Base-by-base conservation (phyloP, 2,113 vertebrate species). In the Dicerorhinus sumatrensis region DNA sequence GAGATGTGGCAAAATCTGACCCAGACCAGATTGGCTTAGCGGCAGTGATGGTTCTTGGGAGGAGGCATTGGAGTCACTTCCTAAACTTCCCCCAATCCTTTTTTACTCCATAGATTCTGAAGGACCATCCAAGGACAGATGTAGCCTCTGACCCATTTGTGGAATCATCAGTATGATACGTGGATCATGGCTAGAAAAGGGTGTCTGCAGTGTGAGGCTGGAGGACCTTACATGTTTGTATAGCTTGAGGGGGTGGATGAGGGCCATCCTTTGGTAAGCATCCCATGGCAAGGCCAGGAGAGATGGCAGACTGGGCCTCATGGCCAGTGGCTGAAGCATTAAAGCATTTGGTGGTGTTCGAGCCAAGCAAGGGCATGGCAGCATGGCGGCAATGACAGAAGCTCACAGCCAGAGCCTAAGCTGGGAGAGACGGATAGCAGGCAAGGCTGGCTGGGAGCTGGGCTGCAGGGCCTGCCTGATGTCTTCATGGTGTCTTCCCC, bases 261-360 rank as follows among this genome's bases (percentile, higher is more conserved):
- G 29, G 3, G 0, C 93, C 90, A 70, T 65, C 90, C 95, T 95
- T 87, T 29, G 0, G 2, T 46, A 54, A 60, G 46, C 31, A 27
- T 92, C 10, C 81, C 73, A n/a, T n/a, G 46, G 77, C 77, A 72
- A 70, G 88, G 94, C 58, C 87, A 72, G 69, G 63, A 60, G 65
- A 88, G 96, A 80, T 79, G 17, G 95, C 54, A 17, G 48, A 62
- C 75, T 31, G 85, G 86, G 80, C 93, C 98, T 89, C 92, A 25
- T 58, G 96, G 93, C 72, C 94, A 95, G 96, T 23, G 12, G 95
- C 79, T 93, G 92, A 98, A 98, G 98, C 94, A 93, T 72, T 72
- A 95, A 97, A 95, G 96, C 91, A 72, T 73, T 80, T 95, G 96
- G 79, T 96, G 95, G 77, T 94, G 80, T 23, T 36, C 73, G 95